A percentile compares a stretch with the other conserved stretches of the same genome.
Conservation (phyloP, 2,888 invertebrate species). For the Prenolepis imparis region DNA sequence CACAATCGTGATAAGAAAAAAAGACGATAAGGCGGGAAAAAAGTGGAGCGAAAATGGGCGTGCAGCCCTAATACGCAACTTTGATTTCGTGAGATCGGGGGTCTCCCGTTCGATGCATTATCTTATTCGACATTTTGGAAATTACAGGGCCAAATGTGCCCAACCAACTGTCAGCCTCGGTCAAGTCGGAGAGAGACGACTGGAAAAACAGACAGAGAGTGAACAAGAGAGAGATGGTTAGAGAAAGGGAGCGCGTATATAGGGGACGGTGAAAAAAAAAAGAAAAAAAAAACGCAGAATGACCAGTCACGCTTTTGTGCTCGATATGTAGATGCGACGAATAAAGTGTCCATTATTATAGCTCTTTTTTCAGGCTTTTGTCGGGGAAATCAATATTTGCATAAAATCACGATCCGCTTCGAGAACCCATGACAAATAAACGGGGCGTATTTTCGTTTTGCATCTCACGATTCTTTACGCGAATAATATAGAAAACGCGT, state of each 20-base stretch:
- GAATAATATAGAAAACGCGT: conserved; percentile 22
- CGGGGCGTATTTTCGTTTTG: conserved; percentile 62
- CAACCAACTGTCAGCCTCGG: conserved; percentile 81
- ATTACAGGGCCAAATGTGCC: conserved; percentile 78
- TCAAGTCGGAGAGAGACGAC: conserved; percentile 14
- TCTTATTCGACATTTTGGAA: conserved; percentile 81
- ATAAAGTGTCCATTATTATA: conserved; percentile 68
- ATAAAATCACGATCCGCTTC: conserved; percentile 77
- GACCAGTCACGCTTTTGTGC: conserved; percentile 62
- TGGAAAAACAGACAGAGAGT: too few relatives aligned
- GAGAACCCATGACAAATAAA: conserved; percentile 82
- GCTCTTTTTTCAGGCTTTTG: conserved; percentile 66
- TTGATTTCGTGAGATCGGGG: conserved; percentile 62
- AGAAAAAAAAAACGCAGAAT: conserved; percentile 60
- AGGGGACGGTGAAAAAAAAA: conserved; percentile 57
- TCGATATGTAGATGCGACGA: conserved; percentile 79
- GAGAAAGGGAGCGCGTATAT: conserved; percentile 12
- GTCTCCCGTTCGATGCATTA: conserved; percentile 58
- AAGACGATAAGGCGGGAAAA: conserved; percentile 66
- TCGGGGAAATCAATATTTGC: conserved; percentile 82
- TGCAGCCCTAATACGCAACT: conserved; percentile 54
- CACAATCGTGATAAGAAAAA: conserved; percentile 67
- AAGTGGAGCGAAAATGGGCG: conserved; percentile 54
- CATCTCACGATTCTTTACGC: conserved; percentile 57
- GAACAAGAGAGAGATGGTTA: conserved; percentile 15